phyloP scores from a whole-genome alignment of 2,797 vertebrate species.

The Nyctalus aviator region DNA sequence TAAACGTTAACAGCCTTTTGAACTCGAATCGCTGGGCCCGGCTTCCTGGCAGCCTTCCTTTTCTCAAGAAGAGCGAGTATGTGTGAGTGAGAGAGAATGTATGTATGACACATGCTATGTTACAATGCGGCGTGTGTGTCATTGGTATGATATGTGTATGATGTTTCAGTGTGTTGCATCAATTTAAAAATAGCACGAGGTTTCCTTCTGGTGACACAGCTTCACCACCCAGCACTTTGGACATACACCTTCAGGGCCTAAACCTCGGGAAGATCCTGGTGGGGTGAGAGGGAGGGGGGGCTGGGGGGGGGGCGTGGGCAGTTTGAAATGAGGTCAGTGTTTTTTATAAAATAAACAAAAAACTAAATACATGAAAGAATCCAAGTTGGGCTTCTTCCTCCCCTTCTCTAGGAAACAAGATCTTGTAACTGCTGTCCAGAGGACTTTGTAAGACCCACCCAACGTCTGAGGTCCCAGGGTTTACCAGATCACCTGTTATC shows the following conservation, averaged over 20 bases:
- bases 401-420: conserved; percentile 1
- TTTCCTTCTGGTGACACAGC: conserved; percentile 65
- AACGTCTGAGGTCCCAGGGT: background rate
- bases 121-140: conserved; percentile 74
- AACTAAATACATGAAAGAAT: conserved; percentile 66
- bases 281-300: no score
- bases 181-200: conserved; percentile 78
- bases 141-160: conserved; percentile 76
- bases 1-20: conserved; percentile 80
- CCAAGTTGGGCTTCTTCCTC: background rate
- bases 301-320: conserved; percentile 45
- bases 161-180: conserved; percentile 68
- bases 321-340: conserved; percentile 76
- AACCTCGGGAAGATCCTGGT: conserved; percentile 30
- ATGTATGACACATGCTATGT: conserved; percentile 79
- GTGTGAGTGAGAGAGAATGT: conserved; percentile 77
- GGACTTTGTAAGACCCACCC: background rate
- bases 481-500: background rate
- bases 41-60: conserved; percentile 72
- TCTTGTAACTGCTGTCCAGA: background rate
- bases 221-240: conserved; percentile 47
- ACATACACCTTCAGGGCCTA: conserved; percentile 32
- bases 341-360: conserved; percentile 82
- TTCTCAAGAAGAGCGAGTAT: conserved; percentile 75
- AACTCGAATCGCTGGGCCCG: conserved; percentile 50